These are phyloP conservation scores for Trachymyrmex septentrionalis DNA, from an alignment of 1,140 invertebrate genomes.

Conservation along the genomic window DNA sequence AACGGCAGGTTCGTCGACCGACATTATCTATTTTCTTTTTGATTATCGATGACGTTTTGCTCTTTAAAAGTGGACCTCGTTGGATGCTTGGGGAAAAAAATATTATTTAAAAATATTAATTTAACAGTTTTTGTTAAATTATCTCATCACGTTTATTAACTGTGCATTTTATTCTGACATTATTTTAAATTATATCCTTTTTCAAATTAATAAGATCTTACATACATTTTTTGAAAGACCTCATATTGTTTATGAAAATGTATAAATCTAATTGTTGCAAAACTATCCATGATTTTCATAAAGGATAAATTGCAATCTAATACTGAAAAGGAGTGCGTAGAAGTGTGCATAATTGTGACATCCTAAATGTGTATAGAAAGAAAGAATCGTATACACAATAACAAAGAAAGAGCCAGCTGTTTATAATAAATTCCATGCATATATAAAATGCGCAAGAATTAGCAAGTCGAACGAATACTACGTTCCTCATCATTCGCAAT, in stretches of 20 bases:
- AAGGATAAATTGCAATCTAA: background rate
- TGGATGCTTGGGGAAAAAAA: background rate
- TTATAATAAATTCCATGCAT: slow-evolving; percentile 33
- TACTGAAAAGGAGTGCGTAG: background rate
- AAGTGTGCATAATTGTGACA: background rate
- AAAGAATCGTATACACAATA: background rate
- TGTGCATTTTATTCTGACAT: background rate
- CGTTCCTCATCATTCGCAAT: slow-evolving; percentile 16
- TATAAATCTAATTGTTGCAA: background rate
- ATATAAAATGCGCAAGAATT: background rate
- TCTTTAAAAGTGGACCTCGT: background rate
- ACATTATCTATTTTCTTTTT: background rate
- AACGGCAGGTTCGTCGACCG: background rate
- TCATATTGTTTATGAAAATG: background rate
- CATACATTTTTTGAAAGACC: too few species aligned
- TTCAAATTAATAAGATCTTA: too few species aligned
- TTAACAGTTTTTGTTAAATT: background rate
- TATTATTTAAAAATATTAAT: background rate
- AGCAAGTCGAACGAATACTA: slow-evolving; percentile 12
- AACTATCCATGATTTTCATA: background rate
- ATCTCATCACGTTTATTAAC: background rate
- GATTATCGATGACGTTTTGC: background rate
- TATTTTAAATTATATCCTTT: background rate
- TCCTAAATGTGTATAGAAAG: background rate
- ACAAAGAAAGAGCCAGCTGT: slow-evolving; percentile 18